Conservation (phyloP, 1,140 invertebrate genomes). For the Rhagoletis pomonella region DNA sequence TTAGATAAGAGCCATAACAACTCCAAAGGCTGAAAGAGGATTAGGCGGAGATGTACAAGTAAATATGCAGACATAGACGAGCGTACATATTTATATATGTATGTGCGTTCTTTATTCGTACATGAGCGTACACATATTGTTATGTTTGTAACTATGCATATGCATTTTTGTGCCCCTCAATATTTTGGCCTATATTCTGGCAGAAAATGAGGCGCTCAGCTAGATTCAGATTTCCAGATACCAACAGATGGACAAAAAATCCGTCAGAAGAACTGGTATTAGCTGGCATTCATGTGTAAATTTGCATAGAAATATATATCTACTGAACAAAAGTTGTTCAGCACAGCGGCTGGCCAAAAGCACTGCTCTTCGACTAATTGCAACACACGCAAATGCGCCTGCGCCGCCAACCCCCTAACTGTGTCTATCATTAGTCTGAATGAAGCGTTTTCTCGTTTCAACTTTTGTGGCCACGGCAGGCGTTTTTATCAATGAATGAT, state of each 20-base stretch:
- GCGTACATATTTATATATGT: too few relatives aligned
- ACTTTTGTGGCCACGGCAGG: neutral
- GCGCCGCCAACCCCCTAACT: neutral
- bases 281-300: too few relatives aligned
- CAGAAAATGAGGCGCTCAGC: neutral
- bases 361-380: neutral
- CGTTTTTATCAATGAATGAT: conserved; percentile 46
- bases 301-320: too few relatives aligned
- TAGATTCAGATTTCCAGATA: neutral
- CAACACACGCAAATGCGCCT: neutral
- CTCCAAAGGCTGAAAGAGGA: neutral
- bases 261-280: neutral
- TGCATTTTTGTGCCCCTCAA: neutral
- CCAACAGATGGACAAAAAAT: neutral
- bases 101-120: neutral
- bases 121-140: neutral
- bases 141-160: neutral
- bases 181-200: neutral
- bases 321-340: too few relatives aligned
- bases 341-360: neutral
- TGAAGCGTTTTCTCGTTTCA: neutral
- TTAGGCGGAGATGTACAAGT: neutral
- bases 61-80: too few relatives aligned
- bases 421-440: neutral
- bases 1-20: conserved; percentile 42